Percentiles rank a stretch among this genome's conserved stretches.
These are phyloP conservation scores for Cyphomyrus plagiostoma DNA, from an alignment of 2,113 vertebrate species.

Conservation along the genomic window DNA sequence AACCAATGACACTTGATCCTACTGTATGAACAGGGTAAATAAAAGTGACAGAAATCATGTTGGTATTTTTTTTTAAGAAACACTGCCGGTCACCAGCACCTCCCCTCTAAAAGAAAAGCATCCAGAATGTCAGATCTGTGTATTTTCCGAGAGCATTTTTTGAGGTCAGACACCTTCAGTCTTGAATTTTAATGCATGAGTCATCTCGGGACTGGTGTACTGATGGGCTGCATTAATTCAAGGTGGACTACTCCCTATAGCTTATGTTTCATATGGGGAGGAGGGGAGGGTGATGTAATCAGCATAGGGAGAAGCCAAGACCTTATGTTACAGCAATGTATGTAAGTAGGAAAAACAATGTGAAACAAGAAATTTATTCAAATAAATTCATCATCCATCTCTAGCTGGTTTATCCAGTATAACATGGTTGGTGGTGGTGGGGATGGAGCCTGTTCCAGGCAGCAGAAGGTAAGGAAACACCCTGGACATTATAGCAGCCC, in stretches of 20 bases:
- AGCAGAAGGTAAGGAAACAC: not conserved
- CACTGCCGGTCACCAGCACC: not conserved
- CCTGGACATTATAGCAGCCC: not conserved
- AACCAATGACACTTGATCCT: not conserved
- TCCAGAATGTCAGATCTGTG: not conserved
- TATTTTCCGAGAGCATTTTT: not conserved
- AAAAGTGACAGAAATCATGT: not conserved
- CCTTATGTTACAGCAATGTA: not conserved
- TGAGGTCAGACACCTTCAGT: not conserved
- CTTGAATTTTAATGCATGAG: conserved; percentile 1
- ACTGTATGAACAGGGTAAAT: not conserved
- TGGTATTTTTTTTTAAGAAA: not conserved
- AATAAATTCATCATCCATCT: not conserved
- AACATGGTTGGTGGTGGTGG: not conserved
- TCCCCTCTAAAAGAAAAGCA: not conserved
- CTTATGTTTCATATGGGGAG: not conserved
- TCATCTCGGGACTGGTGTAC: not conserved
- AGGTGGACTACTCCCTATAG: not conserved
- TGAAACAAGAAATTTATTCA: not conserved
- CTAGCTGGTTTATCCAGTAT: not conserved
- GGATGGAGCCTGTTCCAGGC: not conserved
- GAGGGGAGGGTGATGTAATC: not conserved
- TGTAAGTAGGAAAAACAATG: not conserved
- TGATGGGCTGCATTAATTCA: not conserved
- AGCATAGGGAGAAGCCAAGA: not conserved